phyloP scores from a whole-genome alignment of 2,797 vertebrate genomes.

The Darevskia mixta region DNA sequence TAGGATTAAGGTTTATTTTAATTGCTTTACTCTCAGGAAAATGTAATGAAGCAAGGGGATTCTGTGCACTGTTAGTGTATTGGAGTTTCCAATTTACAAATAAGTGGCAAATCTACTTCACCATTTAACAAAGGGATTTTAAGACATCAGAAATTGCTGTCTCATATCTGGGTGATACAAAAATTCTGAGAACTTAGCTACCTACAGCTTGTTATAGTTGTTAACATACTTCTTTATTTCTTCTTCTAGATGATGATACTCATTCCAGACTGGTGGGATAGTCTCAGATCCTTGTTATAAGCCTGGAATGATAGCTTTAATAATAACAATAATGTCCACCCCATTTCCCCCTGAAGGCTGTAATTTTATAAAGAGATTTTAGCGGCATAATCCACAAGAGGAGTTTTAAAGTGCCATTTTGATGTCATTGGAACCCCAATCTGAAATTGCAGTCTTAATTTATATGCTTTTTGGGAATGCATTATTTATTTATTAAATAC shows the following conservation, averaged over 20 bases:
- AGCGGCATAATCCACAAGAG: conserved; percentile 59
- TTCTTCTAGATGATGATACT: conserved; percentile 76
- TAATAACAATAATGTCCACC: conserved; percentile 67
- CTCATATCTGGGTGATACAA: conserved; percentile 75
- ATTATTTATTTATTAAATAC: conserved; percentile 75
- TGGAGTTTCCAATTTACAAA: conserved; percentile 79
- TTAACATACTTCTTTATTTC: conserved; percentile 69
- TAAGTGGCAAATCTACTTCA: conserved; percentile 70
- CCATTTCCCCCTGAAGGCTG: conserved; percentile 64
- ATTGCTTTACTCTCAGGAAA: conserved; percentile 87
- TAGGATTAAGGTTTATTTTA: conserved; percentile 85
- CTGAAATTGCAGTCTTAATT: conserved; percentile 63
- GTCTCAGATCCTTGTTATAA: conserved; percentile 75
- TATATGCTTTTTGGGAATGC: conserved; percentile 62
- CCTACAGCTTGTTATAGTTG: conserved; percentile 76
- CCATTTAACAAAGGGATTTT: conserved; percentile 77
- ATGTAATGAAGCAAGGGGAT: conserved; percentile 82
- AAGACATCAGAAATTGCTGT: conserved; percentile 78
- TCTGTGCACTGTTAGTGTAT: conserved; percentile 79
- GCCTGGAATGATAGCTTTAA: conserved; percentile 83
- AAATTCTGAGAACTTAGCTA: conserved; percentile 79
- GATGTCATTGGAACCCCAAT: conserved; percentile 59
- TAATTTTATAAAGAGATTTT: conserved; percentile 75
- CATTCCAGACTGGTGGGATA: conserved; percentile 80
- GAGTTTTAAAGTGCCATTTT: conserved; percentile 55